These are phyloP conservation scores for Pedetes capensis DNA, from an alignment of 2,113 vertebrate species.

Conservation along the genomic window DNA sequence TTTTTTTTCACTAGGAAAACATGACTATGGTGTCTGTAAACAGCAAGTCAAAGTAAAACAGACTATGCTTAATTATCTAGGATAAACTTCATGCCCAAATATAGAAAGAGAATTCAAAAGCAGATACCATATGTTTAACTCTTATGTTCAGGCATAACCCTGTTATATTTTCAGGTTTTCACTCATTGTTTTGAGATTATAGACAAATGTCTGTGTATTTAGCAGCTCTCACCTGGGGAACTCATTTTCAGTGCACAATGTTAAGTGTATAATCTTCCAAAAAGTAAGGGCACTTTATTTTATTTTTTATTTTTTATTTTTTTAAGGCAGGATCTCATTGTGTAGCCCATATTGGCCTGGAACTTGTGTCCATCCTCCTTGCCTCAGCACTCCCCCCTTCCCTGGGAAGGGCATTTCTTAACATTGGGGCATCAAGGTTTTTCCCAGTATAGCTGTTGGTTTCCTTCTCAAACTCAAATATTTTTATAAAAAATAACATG, in stretches of 20 bases:
- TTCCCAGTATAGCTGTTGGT: background rate
- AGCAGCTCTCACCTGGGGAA: background rate
- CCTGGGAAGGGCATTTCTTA: no score
- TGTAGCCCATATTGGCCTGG: no score
- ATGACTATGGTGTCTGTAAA: background rate
- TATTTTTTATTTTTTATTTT: no score
- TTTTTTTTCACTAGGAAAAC: slow-evolving; percentile 29
- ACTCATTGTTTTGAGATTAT: slow-evolving; percentile 18
- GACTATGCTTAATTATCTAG: background rate
- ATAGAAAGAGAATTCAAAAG: slow-evolving; percentile 54
- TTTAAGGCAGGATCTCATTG: no score
- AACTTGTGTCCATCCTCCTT: no score
- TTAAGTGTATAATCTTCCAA: slow-evolving; percentile 12
- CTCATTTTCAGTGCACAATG: background rate
- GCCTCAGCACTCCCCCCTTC: no score
- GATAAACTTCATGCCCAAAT: slow-evolving; percentile 30
- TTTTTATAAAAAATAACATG: slow-evolving; percentile 9
- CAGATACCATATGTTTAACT: background rate
- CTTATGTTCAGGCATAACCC: background rate
- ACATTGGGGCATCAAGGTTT: background rate
- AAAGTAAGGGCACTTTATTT: background rate
- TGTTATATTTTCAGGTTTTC: background rate
- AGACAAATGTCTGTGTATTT: slow-evolving; percentile 12
- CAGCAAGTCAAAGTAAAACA: slow-evolving; percentile 25
- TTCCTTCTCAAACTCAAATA: slow-evolving; percentile 37